Evolutionary conservation across 2,888 invertebrate species (phyloP).

Genomic region (Abrostola tripartita): DNA sequence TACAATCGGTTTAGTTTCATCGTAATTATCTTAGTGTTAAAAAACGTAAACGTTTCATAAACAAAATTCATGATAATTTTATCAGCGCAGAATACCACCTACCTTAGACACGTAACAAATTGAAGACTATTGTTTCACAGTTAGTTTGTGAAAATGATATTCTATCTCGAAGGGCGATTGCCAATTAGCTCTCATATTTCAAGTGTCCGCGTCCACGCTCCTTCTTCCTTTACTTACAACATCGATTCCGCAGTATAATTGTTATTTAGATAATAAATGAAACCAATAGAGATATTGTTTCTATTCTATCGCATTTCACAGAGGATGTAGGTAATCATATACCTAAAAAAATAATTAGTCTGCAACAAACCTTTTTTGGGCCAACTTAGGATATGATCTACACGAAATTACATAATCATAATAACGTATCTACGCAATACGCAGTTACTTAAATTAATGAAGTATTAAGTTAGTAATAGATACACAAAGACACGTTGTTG

Average conservation of each 20-base stretch:
- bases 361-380: too few species aligned
- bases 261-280: slow-evolving; percentile 1
- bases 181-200: slow-evolving; percentile 84
- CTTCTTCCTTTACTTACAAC: slow-evolving; percentile 47
- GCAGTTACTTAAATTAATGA: slow-evolving; percentile 31
- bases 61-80: too few species aligned
- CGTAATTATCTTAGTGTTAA: too few species aligned
- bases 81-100: background rate
- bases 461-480: slow-evolving; percentile 47
- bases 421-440: slow-evolving; percentile 10
- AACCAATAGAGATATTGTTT: background rate
- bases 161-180: slow-evolving; percentile 78
- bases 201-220: slow-evolving; percentile 66
- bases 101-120: slow-evolving; percentile 31
- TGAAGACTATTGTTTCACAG: slow-evolving; percentile 33
- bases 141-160: slow-evolving; percentile 68
- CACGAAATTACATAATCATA: background rate
- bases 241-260: slow-evolving; percentile 1
- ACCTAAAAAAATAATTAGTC: too few species aligned
- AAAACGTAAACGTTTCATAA: too few species aligned
- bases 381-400: too few species aligned
- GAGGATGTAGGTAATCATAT: too few species aligned
- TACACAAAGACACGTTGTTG: slow-evolving; percentile 53
- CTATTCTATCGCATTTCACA: too few species aligned
- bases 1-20: too few species aligned